phyloP scores from a whole-genome alignment of 2,888 invertebrate species.

The Volucella inflata region DNA sequence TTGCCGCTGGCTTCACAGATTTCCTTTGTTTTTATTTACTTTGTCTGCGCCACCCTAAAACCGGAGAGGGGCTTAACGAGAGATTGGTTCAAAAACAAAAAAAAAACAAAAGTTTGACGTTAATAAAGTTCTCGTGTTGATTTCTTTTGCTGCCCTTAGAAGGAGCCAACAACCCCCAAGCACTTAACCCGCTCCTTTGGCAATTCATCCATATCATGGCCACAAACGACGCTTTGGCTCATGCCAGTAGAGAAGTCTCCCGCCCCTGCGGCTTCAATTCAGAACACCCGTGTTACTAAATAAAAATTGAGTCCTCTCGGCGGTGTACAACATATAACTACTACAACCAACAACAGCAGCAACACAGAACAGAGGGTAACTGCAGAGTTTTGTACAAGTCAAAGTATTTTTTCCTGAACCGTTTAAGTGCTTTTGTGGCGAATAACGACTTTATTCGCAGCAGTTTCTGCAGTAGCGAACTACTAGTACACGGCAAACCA shows the following conservation, averaged over 20 bases:
- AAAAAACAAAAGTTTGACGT: conserved; percentile 59
- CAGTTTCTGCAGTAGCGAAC: conserved; percentile 52
- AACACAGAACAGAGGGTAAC: neutral
- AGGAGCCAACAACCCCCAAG: conserved; percentile 37
- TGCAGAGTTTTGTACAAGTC: conserved; percentile 66
- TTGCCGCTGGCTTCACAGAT: conserved; percentile 65
- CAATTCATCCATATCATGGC: conserved; percentile 76
- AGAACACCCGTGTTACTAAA: conserved; percentile 53
- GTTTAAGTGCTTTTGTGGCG: conserved; percentile 75
- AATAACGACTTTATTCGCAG: conserved; percentile 75
- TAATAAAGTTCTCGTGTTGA: conserved; percentile 76
- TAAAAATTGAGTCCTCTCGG: conserved; percentile 65
- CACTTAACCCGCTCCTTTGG: conserved; percentile 73
- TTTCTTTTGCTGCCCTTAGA: conserved; percentile 55
- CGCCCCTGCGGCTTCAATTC: neutral
- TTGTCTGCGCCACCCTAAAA: conserved; percentile 40
- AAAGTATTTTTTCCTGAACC: conserved; percentile 73
- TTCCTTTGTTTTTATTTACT: conserved; percentile 74
- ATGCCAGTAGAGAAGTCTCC: conserved; percentile 44
- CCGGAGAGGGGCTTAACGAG: conserved; percentile 28
- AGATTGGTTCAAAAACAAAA: conserved; percentile 1
- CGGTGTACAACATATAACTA: neutral
- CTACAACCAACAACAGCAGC: no score
- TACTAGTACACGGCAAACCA: conserved; percentile 5
- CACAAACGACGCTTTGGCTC: conserved; percentile 62